phyloP scores from a whole-genome alignment of 2,113 vertebrate species.

The Microcebus murinus region DNA sequence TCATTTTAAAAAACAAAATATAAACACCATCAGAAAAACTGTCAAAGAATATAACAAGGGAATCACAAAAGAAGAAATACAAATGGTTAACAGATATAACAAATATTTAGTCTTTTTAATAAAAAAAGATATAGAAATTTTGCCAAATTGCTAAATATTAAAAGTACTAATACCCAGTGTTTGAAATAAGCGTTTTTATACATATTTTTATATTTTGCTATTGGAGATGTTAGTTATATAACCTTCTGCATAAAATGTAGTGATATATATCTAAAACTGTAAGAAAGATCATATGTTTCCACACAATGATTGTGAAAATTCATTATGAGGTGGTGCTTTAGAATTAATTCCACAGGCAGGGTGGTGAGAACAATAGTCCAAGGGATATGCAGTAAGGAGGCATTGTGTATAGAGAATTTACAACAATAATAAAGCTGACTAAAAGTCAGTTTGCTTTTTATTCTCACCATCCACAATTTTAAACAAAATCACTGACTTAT shows the following conservation, averaged over 20 bases:
- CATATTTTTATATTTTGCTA: not conserved
- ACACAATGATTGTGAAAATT: not conserved
- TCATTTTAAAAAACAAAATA: not conserved
- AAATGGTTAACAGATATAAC: not conserved
- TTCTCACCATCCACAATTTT: conserved; percentile 5
- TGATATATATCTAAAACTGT: not conserved
- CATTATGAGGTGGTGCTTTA: not conserved
- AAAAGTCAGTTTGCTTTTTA: conserved; percentile 19
- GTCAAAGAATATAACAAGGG: not conserved
- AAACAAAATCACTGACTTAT: conserved; percentile 32
- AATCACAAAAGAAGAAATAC: conserved; percentile 4
- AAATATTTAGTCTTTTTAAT: not conserved
- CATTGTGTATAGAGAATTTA: conserved; percentile 11
- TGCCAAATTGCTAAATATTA: not conserved
- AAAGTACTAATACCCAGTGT: not conserved
- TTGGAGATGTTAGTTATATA: not conserved
- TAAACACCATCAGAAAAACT: not conserved
- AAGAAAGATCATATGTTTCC: not conserved
- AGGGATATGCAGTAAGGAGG: not conserved
- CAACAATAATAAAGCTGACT: conserved; percentile 31
- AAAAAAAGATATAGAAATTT: not conserved
- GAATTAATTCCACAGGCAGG: not conserved
- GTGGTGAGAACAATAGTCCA: not conserved
- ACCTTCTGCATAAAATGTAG: not conserved
- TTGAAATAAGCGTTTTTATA: conserved; percentile 17